Percentiles rank a stretch among this genome's conserved stretches.
Evolutionary conservation across 2,888 invertebrate genomes (phyloP).

Genomic region (Megastigmus dorsalis): DNA sequence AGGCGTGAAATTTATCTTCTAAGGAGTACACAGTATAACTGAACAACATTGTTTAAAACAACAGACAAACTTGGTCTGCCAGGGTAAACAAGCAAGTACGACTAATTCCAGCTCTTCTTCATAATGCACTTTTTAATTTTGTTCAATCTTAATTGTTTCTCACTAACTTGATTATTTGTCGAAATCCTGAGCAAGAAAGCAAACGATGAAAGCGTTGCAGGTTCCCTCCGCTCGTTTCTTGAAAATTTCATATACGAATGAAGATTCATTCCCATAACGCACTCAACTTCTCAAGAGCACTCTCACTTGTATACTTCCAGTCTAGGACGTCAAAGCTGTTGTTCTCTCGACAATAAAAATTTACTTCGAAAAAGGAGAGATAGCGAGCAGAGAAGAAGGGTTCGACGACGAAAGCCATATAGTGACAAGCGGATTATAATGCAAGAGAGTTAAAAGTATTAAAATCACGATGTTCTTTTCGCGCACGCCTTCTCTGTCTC

Average conservation of each 20-base stretch:
- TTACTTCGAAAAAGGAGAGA: conserved; percentile 36
- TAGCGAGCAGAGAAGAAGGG: not conserved
- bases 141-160: too few relatives aligned
- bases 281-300: conserved; percentile 44
- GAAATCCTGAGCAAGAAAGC: too few relatives aligned
- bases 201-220: too few relatives aligned
- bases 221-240: conserved; percentile 2
- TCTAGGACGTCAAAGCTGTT: conserved; percentile 30
- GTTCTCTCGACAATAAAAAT: conserved; percentile 47
- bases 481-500: conserved; percentile 23
- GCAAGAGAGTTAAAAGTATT: conserved; percentile 69
- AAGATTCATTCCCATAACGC: conserved; percentile 20
- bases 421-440: conserved; percentile 69
- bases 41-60: too few relatives aligned
- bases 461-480: conserved; percentile 71
- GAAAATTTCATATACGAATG: not conserved
- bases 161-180: too few relatives aligned
- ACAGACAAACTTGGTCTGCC: too few relatives aligned
- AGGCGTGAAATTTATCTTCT: too few relatives aligned
- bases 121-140: too few relatives aligned
- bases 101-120: too few relatives aligned
- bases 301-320: conserved; percentile 1
- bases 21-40: too few relatives aligned
- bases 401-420: not conserved
- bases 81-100: too few relatives aligned